Evolutionary conservation across 2,113 vertebrate species (phyloP).

Genomic region (Tragelaphus scriptus): DNA sequence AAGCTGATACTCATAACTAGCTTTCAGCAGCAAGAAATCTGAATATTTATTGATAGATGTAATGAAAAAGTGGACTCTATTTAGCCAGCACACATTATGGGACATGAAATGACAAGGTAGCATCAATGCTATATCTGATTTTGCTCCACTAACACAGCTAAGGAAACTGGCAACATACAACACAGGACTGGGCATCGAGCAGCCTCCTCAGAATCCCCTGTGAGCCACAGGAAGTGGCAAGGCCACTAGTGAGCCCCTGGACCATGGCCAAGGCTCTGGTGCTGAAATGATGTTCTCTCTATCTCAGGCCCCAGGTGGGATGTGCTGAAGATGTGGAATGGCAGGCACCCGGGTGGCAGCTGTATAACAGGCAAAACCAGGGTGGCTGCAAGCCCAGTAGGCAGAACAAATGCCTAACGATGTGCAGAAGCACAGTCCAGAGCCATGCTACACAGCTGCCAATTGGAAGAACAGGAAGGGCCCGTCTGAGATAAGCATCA

Average conservation of each 20-base stretch:
- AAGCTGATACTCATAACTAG: background rate
- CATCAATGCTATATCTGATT: background rate
- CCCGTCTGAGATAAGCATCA: background rate
- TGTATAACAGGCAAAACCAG: background rate
- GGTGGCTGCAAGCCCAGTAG: background rate
- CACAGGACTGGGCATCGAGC: background rate
- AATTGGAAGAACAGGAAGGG: background rate
- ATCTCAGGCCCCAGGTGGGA: background rate
- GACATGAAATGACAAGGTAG: background rate
- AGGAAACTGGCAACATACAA: background rate
- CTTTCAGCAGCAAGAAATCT: background rate
- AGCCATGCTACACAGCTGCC: background rate
- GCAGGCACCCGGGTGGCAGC: background rate
- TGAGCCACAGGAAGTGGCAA: background rate
- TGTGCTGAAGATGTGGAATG: background rate
- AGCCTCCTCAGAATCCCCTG: background rate
- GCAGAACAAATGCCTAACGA: background rate
- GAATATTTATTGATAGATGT: background rate
- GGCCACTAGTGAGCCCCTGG: background rate
- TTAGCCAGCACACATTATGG: background rate
- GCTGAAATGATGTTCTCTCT: background rate
- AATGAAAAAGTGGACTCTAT: background rate
- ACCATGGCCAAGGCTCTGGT: background rate
- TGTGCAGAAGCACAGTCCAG: accelerated
- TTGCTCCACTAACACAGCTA: background rate